Evolutionary conservation across 2,113 vertebrate genomes (phyloP), one percentile per base, ranked within the genome.

Genomic region (human (Homo sapiens)): DNA sequence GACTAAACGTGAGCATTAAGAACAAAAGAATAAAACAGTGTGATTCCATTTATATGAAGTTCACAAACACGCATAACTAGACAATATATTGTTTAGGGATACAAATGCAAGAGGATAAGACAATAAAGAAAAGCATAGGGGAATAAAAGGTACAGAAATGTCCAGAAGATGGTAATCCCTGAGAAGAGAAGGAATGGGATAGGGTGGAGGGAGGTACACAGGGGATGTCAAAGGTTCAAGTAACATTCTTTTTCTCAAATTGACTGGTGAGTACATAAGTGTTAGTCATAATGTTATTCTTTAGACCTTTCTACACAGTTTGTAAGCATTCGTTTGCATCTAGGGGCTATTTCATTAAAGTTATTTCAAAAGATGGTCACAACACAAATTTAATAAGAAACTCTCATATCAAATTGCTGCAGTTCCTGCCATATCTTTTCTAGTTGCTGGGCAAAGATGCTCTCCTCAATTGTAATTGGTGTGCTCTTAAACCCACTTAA

Each of bases 361-460:
- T 72, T 43, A 76, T 59, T 95, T 96, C 38, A 90, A 94, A 75
- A 90, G 70, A 61, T 87, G 43, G 50, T 78, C 45, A 92, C 50
- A 61, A 72, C 76, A 81, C 94, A 95, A 89, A 55, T 5, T 35
- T 75, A 88, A 30, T 73, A 88, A 84, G 50, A 95, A 89, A 91
- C 18, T 55, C 22, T 32, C 23, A 76, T 35, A 55, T 43, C 16
- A 6, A 88, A 57, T n/a, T 78, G 43, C 79, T 78, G 25, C 32
- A 35, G 27, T 87, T 90, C 52, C 84, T 70, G 43, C 18, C n/a
- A 35, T 43, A 78, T 81, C 38, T 92, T 38, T 87, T 95, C 75
- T 38, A 85, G 84, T 50, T 70, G 35, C 76, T n/a, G 48, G 70
- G 23, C 70, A 66, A 91, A 92, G 72, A 93, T 20, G 17, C 79